These are phyloP conservation scores for Saccopteryx leptura DNA, from an alignment of 2,113 vertebrate genomes.

Conservation along the genomic window DNA sequence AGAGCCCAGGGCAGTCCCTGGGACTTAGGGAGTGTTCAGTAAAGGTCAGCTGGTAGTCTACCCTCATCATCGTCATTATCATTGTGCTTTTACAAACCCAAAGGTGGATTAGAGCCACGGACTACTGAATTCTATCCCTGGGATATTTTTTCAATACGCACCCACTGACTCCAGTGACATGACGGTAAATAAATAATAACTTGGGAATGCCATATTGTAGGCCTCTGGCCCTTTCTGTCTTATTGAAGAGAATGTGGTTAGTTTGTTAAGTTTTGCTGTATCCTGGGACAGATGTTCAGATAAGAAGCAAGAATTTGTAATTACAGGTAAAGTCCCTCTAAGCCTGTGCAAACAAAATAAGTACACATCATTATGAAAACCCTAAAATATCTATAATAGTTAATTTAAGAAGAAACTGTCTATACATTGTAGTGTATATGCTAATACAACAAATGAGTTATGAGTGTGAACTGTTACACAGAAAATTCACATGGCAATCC, in stretches of 20 bases:
- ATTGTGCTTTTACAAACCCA: rapidly evolving
- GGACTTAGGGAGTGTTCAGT: neutral
- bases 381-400: neutral
- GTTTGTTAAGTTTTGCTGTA: neutral
- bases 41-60: neutral
- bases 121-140: neutral
- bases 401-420: neutral
- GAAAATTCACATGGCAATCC: neutral
- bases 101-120: neutral
- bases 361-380: neutral
- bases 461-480: neutral
- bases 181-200: neutral
- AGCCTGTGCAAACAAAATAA: neutral
- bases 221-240: neutral
- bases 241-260: neutral
- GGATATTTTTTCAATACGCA: neutral
- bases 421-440: rapidly evolving
- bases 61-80: rapidly evolving
- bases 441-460: neutral
- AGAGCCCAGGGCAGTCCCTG: neutral
- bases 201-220: neutral
- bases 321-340: neutral
- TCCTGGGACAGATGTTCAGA: neutral
- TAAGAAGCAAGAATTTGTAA: neutral
- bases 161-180: neutral